A percentile compares a stretch with the other conserved stretches of the same genome.
Evolutionary conservation across 1,140 invertebrate species (phyloP).

Genomic region (Drosophila nigrodunni): DNA sequence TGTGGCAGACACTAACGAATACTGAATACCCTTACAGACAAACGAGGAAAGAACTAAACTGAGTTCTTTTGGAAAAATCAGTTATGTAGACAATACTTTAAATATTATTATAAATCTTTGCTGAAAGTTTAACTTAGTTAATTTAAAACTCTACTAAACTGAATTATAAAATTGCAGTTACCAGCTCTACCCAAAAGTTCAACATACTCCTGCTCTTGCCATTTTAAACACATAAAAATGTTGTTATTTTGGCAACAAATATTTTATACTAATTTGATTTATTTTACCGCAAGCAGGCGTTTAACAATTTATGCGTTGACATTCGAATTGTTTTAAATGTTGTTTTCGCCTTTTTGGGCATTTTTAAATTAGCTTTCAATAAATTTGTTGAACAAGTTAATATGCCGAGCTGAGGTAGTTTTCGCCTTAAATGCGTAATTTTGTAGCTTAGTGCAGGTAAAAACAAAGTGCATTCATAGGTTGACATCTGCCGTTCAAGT

Average conservation of each 20-base stretch:
- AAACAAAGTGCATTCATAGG: conserved; percentile 2
- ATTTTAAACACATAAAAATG: neutral
- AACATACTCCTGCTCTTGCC: neutral
- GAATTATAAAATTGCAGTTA: neutral
- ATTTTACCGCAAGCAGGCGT: conserved; percentile 14
- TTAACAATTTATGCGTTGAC: conserved; percentile 19
- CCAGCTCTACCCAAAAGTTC: neutral
- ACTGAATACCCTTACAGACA: neutral
- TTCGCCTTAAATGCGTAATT: conserved; percentile 29
- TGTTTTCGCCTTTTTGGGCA: conserved; percentile 18
- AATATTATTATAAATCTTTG: too few relatives aligned
- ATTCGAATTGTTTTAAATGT: conserved; percentile 10
- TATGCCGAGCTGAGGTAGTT: conserved; percentile 11
- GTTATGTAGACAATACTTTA: too few relatives aligned
- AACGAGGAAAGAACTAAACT: too few relatives aligned
- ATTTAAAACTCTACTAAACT: neutral
- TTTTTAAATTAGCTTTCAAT: conserved; percentile 34
- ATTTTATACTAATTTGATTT: conserved; percentile 15
- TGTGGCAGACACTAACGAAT: neutral
- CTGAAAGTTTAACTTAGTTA: too few relatives aligned
- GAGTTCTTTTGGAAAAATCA: too few relatives aligned
- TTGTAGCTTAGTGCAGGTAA: neutral
- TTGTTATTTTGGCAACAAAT: conserved; percentile 9
- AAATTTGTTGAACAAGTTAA: conserved; percentile 27
- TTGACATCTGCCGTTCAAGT: conserved; percentile 25